These are phyloP conservation scores for Petrocephalus sullivani DNA, from an alignment of 2,797 vertebrate genomes.

Conservation along the genomic window DNA sequence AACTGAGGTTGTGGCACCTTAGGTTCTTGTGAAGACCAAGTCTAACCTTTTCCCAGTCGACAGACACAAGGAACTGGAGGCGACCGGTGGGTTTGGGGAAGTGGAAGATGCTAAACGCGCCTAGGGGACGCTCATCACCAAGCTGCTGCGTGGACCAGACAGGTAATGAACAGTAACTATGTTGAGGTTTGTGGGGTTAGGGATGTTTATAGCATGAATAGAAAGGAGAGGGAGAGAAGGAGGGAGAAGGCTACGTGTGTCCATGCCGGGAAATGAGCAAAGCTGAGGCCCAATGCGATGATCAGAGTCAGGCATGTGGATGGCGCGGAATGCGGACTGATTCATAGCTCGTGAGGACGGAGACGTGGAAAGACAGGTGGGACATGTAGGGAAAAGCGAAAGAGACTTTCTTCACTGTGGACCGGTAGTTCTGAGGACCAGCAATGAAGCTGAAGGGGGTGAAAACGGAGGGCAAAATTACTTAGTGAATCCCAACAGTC, in stretches of 20 bases:
- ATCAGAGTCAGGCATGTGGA: neutral
- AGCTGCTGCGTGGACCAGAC: neutral
- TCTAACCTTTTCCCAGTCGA: neutral
- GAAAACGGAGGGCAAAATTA: neutral
- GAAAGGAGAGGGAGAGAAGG: neutral
- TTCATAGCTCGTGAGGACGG: neutral
- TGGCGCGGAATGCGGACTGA: neutral
- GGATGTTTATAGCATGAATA: neutral
- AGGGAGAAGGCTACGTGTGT: neutral
- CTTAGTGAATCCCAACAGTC: neutral
- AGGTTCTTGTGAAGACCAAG: neutral
- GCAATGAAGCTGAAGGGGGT: neutral
- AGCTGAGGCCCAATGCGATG: neutral
- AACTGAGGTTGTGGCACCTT: neutral
- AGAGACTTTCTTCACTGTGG: neutral
- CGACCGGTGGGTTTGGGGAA: neutral
- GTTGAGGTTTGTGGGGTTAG: neutral
- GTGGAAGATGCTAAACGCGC: neutral
- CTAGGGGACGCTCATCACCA: neutral
- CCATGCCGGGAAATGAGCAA: neutral
- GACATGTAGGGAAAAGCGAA: neutral
- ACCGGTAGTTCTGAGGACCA: neutral
- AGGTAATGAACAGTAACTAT: neutral
- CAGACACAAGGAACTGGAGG: neutral
- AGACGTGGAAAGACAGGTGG: neutral